A percentile compares a stretch with the other conserved stretches of the same genome.
Evolutionary conservation across 2,113 vertebrate genomes (phyloP).

Genomic region (Drymodes brunneopygia): DNA sequence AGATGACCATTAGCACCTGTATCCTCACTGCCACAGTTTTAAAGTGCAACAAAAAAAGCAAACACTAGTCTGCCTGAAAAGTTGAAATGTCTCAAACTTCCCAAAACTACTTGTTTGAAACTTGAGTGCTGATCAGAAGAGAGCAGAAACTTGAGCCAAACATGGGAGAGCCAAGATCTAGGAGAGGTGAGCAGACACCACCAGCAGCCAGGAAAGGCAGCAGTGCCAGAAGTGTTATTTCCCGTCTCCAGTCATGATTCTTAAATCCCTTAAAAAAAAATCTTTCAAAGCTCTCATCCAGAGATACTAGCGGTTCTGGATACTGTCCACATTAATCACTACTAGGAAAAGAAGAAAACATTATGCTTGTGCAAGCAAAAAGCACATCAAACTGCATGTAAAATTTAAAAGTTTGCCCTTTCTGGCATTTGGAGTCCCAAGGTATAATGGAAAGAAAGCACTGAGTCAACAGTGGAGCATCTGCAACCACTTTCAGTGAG

Average conservation of each 20-base stretch:
- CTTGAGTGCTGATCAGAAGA: background rate
- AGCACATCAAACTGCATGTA: background rate
- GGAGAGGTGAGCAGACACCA: constrained; percentile 30
- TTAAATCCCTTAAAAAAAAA: background rate
- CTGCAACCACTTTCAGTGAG: constrained; percentile 31
- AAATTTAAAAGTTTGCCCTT: background rate
- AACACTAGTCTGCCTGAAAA: background rate
- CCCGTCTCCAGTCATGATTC: background rate
- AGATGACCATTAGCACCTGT: background rate
- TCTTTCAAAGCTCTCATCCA: constrained; percentile 7
- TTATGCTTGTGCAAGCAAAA: constrained; percentile 26
- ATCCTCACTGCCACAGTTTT: background rate
- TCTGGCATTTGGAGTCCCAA: background rate
- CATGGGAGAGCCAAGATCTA: background rate
- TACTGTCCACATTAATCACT: background rate
- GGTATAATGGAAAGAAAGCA: background rate
- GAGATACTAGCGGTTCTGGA: background rate
- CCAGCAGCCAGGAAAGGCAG: constrained; percentile 8
- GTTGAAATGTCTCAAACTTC: background rate
- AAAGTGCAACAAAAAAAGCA: background rate
- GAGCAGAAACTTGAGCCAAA: background rate
- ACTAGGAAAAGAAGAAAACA: background rate
- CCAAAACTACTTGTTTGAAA: background rate
- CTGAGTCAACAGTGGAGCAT: background rate
- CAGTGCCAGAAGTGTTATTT: constrained; percentile 10